Percentiles rank a stretch among this genome's conserved stretches.
These are phyloP conservation scores for Oostethus manadensis DNA, from an alignment of 2,113 vertebrate species.

Conservation along the genomic window DNA sequence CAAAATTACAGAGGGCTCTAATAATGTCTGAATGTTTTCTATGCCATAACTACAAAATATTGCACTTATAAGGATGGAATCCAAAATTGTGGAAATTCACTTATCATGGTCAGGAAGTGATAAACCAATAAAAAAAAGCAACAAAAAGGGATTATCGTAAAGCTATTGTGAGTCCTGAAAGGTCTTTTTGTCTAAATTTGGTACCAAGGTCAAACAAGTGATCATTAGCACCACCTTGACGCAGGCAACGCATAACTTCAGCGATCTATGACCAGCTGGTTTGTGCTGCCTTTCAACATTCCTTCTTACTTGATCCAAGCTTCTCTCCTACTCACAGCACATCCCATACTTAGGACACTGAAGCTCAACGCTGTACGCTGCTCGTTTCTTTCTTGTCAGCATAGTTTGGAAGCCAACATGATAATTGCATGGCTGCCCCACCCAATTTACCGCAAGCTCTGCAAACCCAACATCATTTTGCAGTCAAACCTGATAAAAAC, in stretches of 20 bases:
- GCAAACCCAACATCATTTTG: conserved; percentile 9
- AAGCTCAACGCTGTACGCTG: conserved; percentile 18
- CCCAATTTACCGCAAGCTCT: conserved; percentile 50
- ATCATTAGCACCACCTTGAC: conserved; percentile 35
- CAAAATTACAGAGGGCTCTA: no score
- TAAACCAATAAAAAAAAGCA: no score
- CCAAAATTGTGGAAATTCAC: no score
- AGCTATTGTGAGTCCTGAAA: conserved; percentile 13
- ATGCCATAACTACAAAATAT: no score
- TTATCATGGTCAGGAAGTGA: no score
- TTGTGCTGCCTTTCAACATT: conserved; percentile 21
- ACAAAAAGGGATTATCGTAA: conserved; percentile 28
- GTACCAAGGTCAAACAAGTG: conserved; percentile 7
- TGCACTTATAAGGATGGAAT: not conserved
- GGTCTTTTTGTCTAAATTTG: conserved; percentile 15
- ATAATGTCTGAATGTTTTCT: no score
- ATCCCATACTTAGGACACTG: conserved; percentile 38
- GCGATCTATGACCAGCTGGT: conserved; percentile 23
- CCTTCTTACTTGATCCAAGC: conserved; percentile 9
- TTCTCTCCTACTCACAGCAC: conserved; percentile 11
- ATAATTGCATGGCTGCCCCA: conserved; percentile 34
- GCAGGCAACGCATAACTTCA: conserved; percentile 15
- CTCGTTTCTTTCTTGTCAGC: conserved; percentile 16
- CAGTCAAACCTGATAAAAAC: conserved; percentile 16
- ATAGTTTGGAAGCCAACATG: conserved; percentile 46